These are phyloP conservation scores for Ceraclea dissimilis DNA, from an alignment of 2,888 invertebrate genomes.

Conservation along the genomic window DNA sequence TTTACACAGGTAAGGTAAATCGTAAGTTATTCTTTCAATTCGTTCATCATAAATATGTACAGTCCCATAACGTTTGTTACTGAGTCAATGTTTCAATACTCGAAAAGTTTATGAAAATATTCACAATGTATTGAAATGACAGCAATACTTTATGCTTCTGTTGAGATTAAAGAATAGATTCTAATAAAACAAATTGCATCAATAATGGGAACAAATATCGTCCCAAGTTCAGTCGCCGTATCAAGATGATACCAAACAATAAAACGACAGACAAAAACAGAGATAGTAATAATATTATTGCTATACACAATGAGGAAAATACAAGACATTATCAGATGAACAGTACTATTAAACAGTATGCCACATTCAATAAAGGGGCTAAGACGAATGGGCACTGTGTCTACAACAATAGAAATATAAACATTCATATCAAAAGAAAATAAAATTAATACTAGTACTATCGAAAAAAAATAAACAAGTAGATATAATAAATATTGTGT, in stretches of 20 bases:
- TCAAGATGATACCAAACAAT: not conserved
- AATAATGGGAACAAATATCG: not conserved
- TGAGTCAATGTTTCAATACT: too few species aligned
- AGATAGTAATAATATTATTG: not conserved
- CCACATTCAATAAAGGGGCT: not conserved
- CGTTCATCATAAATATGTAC: too few species aligned
- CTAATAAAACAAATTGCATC: not conserved
- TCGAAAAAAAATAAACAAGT: not conserved
- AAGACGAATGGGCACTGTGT: not conserved
- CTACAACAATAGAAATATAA: not conserved
- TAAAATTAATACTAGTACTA: not conserved
- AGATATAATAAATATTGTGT: constrained; percentile 2
- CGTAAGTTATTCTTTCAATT: too few species aligned
- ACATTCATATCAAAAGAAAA: not conserved
- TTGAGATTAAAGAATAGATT: too few species aligned
- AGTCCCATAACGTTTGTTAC: too few species aligned
- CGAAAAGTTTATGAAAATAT: too few species aligned
- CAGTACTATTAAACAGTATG: not conserved
- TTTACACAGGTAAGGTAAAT: too few species aligned
- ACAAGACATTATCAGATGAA: not conserved
- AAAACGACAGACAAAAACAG: not conserved
- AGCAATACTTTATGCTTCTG: too few species aligned
- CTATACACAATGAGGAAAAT: not conserved
- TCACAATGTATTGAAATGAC: too few species aligned
- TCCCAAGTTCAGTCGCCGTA: not conserved